phyloP scores from a whole-genome alignment of 2,888 invertebrate species.

The Poecilus cupreus region DNA sequence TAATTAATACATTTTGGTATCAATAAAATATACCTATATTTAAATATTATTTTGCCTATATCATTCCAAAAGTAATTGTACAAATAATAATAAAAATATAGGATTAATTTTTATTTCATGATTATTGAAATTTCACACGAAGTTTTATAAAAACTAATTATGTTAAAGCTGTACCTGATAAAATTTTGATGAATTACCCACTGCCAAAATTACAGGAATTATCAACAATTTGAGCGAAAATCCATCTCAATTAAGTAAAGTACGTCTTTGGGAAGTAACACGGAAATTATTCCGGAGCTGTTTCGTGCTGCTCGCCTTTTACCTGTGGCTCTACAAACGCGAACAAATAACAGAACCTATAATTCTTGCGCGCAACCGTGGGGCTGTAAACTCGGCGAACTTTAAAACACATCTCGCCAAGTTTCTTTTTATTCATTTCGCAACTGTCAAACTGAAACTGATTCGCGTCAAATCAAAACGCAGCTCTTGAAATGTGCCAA shows the following conservation, averaged over 20 bases:
- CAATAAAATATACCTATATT: too few species aligned
- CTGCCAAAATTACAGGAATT: conserved; percentile 14
- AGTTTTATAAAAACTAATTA: neutral
- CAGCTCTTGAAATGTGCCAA: conserved; percentile 14
- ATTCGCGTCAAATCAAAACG: conserved; percentile 36
- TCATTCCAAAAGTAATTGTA: too few species aligned
- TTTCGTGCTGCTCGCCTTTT: conserved; percentile 11
- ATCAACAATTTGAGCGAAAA: conserved; percentile 9
- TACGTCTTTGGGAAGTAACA: conserved; percentile 19
- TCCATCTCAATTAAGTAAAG: conserved; percentile 33
- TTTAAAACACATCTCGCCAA: conserved; percentile 7
- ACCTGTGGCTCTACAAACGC: conserved; percentile 24
- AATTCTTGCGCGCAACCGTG: neutral
- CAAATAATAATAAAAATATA: too few species aligned
- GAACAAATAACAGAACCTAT: conserved; percentile 22
- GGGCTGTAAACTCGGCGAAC: neutral
- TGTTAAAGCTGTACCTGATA: neutral
- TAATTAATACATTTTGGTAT: too few species aligned
- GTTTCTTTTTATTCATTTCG: conserved; percentile 42
- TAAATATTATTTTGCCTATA: too few species aligned
- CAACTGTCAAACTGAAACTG: conserved; percentile 41
- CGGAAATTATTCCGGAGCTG: conserved; percentile 20
- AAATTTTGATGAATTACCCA: conserved; percentile 16
- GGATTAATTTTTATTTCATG: conserved; percentile 8
- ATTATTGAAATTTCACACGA: neutral